A percentile compares a stretch with the other conserved stretches of the same genome.
These are phyloP conservation scores for Lucilia cuprina DNA, from an alignment of 1,140 invertebrate genomes.

Conservation along the genomic window DNA sequence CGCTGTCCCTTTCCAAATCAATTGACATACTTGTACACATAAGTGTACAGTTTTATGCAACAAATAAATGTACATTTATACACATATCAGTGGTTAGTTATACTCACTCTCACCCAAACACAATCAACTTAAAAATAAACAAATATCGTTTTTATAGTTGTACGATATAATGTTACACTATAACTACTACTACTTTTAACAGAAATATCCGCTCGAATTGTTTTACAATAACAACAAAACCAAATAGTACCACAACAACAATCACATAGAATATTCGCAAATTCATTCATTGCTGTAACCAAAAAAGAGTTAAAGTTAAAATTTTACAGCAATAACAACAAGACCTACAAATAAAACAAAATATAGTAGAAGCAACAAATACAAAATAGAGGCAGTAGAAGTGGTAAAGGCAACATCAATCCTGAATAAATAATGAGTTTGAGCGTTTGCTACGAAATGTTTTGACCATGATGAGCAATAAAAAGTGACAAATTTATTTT, in stretches of 20 bases:
- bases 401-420: neutral
- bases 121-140: constrained; percentile 14
- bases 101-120: neutral
- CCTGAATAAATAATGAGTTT: constrained; percentile 20
- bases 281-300: neutral
- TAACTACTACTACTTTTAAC: neutral
- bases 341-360: constrained; percentile 10
- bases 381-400: neutral
- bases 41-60: neutral
- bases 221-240: neutral
- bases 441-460: neutral
- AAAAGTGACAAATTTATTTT: constrained; percentile 19
- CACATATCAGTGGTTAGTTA: constrained; percentile 7
- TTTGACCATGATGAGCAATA: constrained; percentile 20
- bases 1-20: neutral
- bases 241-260: neutral
- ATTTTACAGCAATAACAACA: neutral
- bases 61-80: neutral
- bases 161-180: neutral
- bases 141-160: neutral
- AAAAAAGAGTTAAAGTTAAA: neutral
- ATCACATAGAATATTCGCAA: neutral
- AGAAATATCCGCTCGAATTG: neutral
- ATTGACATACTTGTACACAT: neutral
- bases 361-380: neutral